Evolutionary conservation across 2,113 vertebrate genomes (phyloP).

Genomic region (Cyanoliseus patagonus): DNA sequence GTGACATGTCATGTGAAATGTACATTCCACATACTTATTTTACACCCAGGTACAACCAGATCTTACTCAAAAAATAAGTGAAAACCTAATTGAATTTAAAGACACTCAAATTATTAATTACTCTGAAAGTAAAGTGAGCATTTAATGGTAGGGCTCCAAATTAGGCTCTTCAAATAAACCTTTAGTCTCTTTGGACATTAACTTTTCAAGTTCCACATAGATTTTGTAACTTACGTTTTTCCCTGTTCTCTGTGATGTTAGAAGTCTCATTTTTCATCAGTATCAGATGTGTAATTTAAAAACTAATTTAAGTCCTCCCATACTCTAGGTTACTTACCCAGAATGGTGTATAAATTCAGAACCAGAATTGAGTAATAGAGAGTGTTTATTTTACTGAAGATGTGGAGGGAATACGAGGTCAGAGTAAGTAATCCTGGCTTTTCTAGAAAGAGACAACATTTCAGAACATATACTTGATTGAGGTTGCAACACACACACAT

Average conservation of each 20-base stretch:
- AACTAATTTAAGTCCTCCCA: not conserved
- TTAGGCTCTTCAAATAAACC: not conserved
- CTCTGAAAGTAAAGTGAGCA: not conserved
- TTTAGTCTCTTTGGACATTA: not conserved
- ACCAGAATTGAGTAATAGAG: slow-evolving; percentile 88
- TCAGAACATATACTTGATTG: not conserved
- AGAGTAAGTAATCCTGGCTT: slow-evolving; percentile 74
- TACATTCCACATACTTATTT: not conserved
- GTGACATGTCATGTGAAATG: not conserved
- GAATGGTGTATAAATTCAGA: slow-evolving; percentile 88
- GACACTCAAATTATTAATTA: not conserved
- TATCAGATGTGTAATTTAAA: not conserved
- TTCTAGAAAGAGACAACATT: slow-evolving; percentile 63
- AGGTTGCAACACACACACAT: not conserved
- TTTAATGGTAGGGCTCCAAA: not conserved
- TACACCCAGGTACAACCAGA: not conserved
- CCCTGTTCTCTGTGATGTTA: not conserved
- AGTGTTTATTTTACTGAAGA: slow-evolving; percentile 86
- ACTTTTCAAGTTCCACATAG: not conserved
- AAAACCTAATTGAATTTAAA: not conserved
- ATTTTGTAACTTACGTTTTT: not conserved
- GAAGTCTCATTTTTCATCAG: not conserved
- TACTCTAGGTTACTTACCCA: slow-evolving; percentile 82
- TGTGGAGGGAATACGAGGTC: slow-evolving; percentile 80
- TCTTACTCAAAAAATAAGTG: not conserved